Base-by-base conservation (phyloP, 2,888 invertebrate species). In the Rhamnusium bicolor region DNA sequence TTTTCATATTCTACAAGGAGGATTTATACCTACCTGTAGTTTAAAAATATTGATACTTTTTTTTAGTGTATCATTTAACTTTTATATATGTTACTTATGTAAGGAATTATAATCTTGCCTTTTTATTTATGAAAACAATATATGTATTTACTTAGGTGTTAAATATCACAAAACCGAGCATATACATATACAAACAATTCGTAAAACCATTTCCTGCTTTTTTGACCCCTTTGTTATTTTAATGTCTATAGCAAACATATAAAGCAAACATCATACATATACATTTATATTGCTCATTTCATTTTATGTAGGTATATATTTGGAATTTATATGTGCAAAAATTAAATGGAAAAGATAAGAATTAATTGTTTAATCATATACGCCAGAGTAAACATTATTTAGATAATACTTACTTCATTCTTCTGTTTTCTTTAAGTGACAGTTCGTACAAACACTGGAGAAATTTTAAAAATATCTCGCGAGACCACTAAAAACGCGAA, bases 351-450 rank as follows among this genome's bases (percentile, higher is more conserved):
- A 47, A 24, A 29, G 51, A 65, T 53, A 53, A 53, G 18, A 19
- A 51, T 1, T 6, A 32, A 65, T 27, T 53, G 19, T 32, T 51
- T 51, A 53, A 53, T 65, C 29, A 29, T 18, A 19, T 53, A 29
- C 32, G 32, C 29, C 51, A 69, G 29, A 40, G 51, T 53, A 69
- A 69, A 32, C 10, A 29, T 51, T 32, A 69, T 61, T 60, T 60
- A 61, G 53, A 61, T 69, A 69, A 61, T 53, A 69, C 69, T 69
- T 61, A 69, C 69, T 69, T 61, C 61, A 61, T 61, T 60, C 58
- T 60, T 61, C 51, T 61, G 47, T 60, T 49, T 69, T 61, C 29
- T 21, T 51, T 46, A 32, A 53, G 53, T 61, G 61, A 53, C 53
- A 69, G 53, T 49, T 61, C 21, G 27, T 61, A 53, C 54, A 65